phyloP scores from a whole-genome alignment of 2,888 invertebrate genomes.

The Euplagia quadripunctaria region DNA sequence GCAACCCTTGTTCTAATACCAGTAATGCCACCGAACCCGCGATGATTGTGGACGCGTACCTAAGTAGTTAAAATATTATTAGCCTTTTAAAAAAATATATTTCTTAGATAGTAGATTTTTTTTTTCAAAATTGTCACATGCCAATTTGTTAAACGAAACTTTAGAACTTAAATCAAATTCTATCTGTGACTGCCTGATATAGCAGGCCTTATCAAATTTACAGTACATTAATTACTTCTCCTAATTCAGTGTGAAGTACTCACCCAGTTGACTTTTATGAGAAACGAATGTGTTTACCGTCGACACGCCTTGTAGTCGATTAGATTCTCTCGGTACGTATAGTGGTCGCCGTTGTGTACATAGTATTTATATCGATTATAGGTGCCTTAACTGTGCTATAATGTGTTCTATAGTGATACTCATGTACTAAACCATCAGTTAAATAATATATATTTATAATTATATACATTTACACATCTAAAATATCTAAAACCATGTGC shows the following conservation, averaged over 20 bases:
- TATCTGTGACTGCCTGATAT: neutral
- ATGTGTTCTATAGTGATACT: slow-evolving; percentile 16
- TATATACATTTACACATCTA: neutral
- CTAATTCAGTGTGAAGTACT: slow-evolving; percentile 48
- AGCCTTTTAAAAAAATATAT: too few species aligned
- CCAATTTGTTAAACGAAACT: neutral
- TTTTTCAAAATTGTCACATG: too few species aligned
- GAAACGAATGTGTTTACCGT: slow-evolving; percentile 44
- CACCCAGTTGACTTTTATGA: slow-evolving; percentile 42
- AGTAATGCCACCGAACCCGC: too few species aligned
- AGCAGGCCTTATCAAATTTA: slow-evolving; percentile 32
- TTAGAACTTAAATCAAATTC: neutral
- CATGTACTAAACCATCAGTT: neutral
- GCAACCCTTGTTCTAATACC: too few species aligned
- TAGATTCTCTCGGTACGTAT: slow-evolving; percentile 24
- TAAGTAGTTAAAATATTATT: too few species aligned
- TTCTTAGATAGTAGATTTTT: too few species aligned
- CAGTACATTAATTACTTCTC: slow-evolving; percentile 44
- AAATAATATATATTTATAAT: neutral
- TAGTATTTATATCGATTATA: neutral
- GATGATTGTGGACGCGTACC: too few species aligned
- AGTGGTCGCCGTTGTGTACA: slow-evolving; percentile 21
- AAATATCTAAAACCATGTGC: slow-evolving; percentile 1
- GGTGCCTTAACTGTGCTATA: slow-evolving; percentile 18
- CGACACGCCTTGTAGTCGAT: slow-evolving; percentile 32